Conservation (phyloP, 2,113 vertebrate genomes). For the Geococcyx californianus region DNA sequence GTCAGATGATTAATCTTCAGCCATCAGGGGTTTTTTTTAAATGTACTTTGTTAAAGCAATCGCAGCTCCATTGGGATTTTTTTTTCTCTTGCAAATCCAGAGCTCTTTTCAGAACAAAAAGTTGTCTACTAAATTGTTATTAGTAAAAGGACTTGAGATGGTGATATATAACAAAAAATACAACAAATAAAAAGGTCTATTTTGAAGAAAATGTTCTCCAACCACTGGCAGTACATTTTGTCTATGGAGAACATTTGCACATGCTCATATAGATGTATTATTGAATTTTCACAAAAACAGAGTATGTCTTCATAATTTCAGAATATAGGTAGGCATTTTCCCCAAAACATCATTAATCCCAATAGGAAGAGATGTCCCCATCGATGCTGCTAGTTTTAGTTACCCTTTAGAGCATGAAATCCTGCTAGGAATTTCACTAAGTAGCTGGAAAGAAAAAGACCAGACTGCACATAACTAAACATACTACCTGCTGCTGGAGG, state of each 20-base stretch:
- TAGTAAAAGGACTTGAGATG: constrained; percentile 1
- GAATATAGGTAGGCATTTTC: neutral
- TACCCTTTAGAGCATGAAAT: neutral
- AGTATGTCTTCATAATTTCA: neutral
- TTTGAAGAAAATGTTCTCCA: constrained; percentile 40
- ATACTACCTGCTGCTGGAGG: constrained; percentile 1
- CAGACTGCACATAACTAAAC: neutral
- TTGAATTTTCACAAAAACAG: neutral
- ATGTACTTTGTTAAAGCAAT: neutral
- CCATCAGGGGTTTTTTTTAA: neutral
- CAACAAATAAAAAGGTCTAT: constrained; percentile 14
- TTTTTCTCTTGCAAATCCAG: neutral
- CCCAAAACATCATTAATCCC: neutral
- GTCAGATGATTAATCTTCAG: constrained; percentile 9
- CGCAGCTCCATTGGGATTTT: neutral
- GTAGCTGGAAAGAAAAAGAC: neutral
- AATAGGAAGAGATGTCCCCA: neutral
- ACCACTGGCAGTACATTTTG: constrained; percentile 31
- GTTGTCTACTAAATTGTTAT: neutral
- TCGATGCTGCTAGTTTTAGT: neutral
- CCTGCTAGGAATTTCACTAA: neutral
- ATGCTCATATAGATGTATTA: neutral
- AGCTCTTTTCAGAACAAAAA: constrained; percentile 3
- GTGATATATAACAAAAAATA: neutral
- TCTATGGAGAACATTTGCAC: neutral